Base-by-base conservation (phyloP, 2,888 invertebrate species). In the Andrena bucephala region DNA sequence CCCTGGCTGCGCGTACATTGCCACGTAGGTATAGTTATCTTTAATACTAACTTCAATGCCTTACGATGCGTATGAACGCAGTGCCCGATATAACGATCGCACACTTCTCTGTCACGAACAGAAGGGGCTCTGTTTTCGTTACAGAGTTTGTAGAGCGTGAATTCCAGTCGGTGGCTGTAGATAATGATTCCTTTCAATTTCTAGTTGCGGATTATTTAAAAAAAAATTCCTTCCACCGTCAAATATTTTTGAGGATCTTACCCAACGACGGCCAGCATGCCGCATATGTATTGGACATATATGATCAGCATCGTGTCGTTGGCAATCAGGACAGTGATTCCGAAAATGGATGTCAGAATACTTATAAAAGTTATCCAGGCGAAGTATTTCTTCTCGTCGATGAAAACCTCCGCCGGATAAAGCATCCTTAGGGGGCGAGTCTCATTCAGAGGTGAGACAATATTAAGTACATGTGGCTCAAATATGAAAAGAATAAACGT, bases 371-470 rank as follows among this genome's bases (percentile, higher is more conserved):
- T 52, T 52, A 52, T 52, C 52, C 52, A 52, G 20, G 8, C 52
- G 2, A 20, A 52, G 8, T 52, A 20, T 20, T 52, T 20, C 52
- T 52, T 8, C 52, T 52, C 52, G 8, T 52, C 20, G 52, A 52
- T n/a, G 52, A 52, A 52, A 52, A 20, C 2, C 52, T 52, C 52
- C 20, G 20, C 52, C 2, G 52, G 52, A 52, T 52, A 52, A 20
- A 52, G n/a, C n/a, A 20, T 20, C 1, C 2, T 52, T 20, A 52
- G 7, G 20, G 52, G 8, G 2, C 52, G 52, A 20, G 52, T 52
- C 50, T 54, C 68, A 29, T 79, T 79, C 1, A 79, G 59, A 8
- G 78, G 78, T 29, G 27, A 10, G 24, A 74, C 24, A 4, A 74
- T 57, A 33, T 79, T 73, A 24, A 79, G 50, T 10, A 73, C 0